Evolutionary conservation across 2,888 invertebrate species (phyloP), one percentile per base, ranked within the genome.

Genomic region (Pardosa pseudoannulata): DNA sequence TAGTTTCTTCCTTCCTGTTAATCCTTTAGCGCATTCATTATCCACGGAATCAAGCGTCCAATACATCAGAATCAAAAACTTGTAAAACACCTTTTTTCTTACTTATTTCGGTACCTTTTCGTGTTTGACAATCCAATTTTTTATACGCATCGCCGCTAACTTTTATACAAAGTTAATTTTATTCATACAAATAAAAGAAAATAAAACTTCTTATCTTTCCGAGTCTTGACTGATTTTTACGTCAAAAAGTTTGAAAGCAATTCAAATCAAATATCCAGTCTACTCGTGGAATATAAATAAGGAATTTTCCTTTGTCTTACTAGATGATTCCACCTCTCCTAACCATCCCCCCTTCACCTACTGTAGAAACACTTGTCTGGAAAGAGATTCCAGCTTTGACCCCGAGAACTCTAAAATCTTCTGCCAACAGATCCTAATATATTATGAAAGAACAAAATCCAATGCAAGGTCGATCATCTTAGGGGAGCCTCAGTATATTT

Each of bases 381-480:
- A 67, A 31, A 27, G 29, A 39, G 71, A 70, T 31, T 56, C 68
- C 56, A 50, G 23, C 70, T 28, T 56, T 70, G 62, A 70, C 62
- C 64, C 65, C 9, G 28, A 46, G 29, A 41, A 41, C 71, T 71
- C 56, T 71, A 9, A 41, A 39, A 28, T 28, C 56, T 62, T 50
- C 50, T 70, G 31, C 71, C 29, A 31, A 72, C 31, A 50, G 65
- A 73, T 73, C 79, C 67, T 80, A 50, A 73, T 72, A 67, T 71
- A 70, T 71, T 79, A 71, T 32, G 65, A 67, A 65, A 56, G 79
- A 79, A 80, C 72, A 80, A 72, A 72, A 71, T 62, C 65, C 41
- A 70, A 71, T 71, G 79, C 78, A 79, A 79, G 79, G 79, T 72
- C 79, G 73, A 73, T 67, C 67, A 65, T 71, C 41, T 41, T 64